Evolutionary conservation across 2,888 invertebrate genomes (phyloP), one percentile per base, ranked within the genome.

Genomic region (Drosophila cracens): DNA sequence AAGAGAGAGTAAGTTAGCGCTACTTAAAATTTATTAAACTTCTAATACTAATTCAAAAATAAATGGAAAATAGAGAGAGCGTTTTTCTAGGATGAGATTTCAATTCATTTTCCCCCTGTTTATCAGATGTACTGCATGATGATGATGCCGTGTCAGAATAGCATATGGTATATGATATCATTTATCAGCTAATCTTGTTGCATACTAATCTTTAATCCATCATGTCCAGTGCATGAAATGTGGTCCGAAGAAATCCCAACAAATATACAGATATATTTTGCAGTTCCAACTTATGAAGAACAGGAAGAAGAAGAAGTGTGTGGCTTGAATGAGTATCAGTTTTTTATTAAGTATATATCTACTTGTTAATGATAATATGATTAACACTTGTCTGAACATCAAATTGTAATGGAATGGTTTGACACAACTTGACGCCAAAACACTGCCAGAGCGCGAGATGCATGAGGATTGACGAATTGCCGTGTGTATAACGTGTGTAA

Each of bases 401-500:
- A 90, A 81, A 85, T 90, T 92, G 91, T 46, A 88, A 90, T 76
- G 90, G 91, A 86, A 90, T 86, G 91, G 90, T 91, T 91, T 92
- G 92, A 91, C 91, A 91, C 91, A 91, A 91, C 91, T 91, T 91
- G 91, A 92, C 90, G 91, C 92, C 92, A 92, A 91, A 89, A 92
- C 91, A 91, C 91, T 91, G 91, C 91, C 91, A 91, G 91, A 91
- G 88, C 87, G 89, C 91, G 70, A 77, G 70, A 80, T 63, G 73
- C 71, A 76, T 73, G 67, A 71, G 56, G 53, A 78, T 46, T 25
- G 64, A 70, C 34, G 72, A 46, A 72, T 63, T 80, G 73, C 74
- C 77, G 80, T 78, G 79, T 74, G 74, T 74, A 69, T 69, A 78
- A 74, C 70, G 78, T 81, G 65, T 81, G 74, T 78, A 77, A 76